Base-by-base conservation (phyloP, 2,888 invertebrate genomes). In the Oxycera nigricornis region DNA sequence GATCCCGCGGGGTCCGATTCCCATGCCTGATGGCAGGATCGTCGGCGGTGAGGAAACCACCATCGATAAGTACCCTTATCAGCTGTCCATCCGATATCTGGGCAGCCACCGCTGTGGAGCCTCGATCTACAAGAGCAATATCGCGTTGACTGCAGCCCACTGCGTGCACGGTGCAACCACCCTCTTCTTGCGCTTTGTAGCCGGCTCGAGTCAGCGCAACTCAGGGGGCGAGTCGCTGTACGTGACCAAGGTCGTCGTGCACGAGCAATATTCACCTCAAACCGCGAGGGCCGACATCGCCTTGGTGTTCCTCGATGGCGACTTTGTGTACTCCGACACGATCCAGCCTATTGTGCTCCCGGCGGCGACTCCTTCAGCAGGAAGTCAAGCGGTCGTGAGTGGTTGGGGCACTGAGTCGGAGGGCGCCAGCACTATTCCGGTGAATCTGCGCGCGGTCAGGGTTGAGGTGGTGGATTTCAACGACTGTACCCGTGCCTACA, bases 121-220 rank as follows among this genome's bases (percentile, higher is more conserved):
- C 0, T 82, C 88, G 4, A 82, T 90, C 24, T 88, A 3, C 22
- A 84, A 84, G 26, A 78, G 79, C 24, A 86, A 88, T 67, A n/a
- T 31, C 2, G 82, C 86, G 0, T 75, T 90, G 0, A 90, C 90
- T 0, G 90, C 90, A n/a, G 90, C 90, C 3, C 90, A 90, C 79
- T 90, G 90, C 78, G 81, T 87, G 39, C 73, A 78, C 30, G 84
- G 84, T 2, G 78, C 55, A 4, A 57, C 6, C 14, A 22, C 50
- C 9, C 1, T n/a, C 4, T 20, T n/a, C 0, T 30, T 85, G 84
- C 84, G 83, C 82, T 75, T 80, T 78, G 79, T 75, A 76, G 88
- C 85, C 2, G 89, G 89, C 0, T 87, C 88, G 17, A 30, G 31
- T 35, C 35, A 7, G 17, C 55, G 55, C 9, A 72, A 72, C 52